Evolutionary conservation across 2,113 vertebrate species (phyloP).

Genomic region (Thamnophis sirtalis): DNA sequence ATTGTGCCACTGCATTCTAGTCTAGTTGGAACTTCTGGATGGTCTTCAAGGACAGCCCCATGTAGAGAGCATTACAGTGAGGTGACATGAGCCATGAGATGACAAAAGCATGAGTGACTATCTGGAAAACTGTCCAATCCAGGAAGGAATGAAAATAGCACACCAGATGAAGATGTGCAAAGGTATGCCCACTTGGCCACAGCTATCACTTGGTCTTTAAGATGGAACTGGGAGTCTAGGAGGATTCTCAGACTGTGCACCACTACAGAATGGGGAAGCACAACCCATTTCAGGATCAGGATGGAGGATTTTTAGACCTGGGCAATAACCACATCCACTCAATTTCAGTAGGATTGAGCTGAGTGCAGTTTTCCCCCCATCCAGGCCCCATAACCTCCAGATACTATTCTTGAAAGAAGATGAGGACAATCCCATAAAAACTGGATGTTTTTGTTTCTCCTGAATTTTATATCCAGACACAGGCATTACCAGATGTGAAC

Average conservation of each 20-base stretch:
- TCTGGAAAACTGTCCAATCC: background rate
- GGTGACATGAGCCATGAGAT: background rate
- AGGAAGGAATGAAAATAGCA: background rate
- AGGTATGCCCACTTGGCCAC: background rate
- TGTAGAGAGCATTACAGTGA: background rate
- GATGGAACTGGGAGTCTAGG: background rate
- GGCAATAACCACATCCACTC: background rate
- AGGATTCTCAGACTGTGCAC: background rate
- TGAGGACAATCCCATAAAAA: background rate
- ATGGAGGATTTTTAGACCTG: background rate
- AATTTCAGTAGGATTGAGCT: background rate
- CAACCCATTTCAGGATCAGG: background rate
- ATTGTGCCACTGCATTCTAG: background rate
- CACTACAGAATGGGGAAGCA: background rate
- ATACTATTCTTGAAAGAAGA: background rate
- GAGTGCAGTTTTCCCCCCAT: background rate
- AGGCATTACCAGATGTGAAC: background rate
- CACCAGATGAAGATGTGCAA: background rate
- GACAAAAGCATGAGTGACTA: background rate
- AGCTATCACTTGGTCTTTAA: background rate
- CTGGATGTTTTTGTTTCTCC: background rate
- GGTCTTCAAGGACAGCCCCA: background rate
- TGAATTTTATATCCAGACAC: background rate
- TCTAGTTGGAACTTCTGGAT: background rate
- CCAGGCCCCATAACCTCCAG: background rate